phyloP scores from a whole-genome alignment of 53 echinoderm and acorn worm species.

The Patiria pectinifera region DNA sequence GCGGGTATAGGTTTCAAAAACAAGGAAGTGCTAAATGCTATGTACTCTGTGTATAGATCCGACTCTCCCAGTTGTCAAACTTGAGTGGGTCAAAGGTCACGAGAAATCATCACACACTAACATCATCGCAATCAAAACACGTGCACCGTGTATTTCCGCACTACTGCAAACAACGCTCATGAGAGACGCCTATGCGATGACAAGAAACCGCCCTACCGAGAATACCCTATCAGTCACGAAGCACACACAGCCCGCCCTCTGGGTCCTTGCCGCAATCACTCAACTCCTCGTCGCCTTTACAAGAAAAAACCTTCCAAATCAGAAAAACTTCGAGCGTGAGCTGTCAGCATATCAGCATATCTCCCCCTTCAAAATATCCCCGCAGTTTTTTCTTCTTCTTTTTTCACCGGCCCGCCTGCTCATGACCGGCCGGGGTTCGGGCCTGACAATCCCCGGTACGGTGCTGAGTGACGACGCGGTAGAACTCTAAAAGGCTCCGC shows the following conservation, averaged over 20 bases:
- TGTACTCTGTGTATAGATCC: background rate
- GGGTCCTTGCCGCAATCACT: conserved; percentile 35
- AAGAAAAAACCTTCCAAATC: conserved; percentile 13
- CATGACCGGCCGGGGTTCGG: conserved; percentile 37
- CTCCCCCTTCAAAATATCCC: conserved; percentile 40
- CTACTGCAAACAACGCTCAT: conserved; percentile 3
- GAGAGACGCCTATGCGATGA: conserved; percentile 26
- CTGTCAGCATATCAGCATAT: conserved; percentile 48
- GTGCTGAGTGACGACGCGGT: conserved; percentile 65
- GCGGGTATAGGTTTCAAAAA: no score
- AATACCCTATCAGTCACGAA: conserved; percentile 35
- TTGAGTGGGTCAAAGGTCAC: conserved; percentile 11
- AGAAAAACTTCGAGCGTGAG: conserved; percentile 26
- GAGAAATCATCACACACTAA: conserved; percentile 15
- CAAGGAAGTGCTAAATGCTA: no score
- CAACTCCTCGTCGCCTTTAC: conserved; percentile 23
- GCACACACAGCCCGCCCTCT: conserved; percentile 44
- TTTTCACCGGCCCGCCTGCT: conserved; percentile 22
- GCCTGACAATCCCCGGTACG: conserved; percentile 51
- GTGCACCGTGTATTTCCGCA: conserved; percentile 23
- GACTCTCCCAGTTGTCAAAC: background rate
- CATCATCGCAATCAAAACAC: conserved; percentile 17
- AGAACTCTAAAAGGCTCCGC: conserved; percentile 2
- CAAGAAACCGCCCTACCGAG: conserved; percentile 15
- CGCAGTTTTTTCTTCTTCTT: background rate